These are phyloP conservation scores for Neogobius melanostomus DNA, from an alignment of 2,113 vertebrate genomes.

Conservation along the genomic window DNA sequence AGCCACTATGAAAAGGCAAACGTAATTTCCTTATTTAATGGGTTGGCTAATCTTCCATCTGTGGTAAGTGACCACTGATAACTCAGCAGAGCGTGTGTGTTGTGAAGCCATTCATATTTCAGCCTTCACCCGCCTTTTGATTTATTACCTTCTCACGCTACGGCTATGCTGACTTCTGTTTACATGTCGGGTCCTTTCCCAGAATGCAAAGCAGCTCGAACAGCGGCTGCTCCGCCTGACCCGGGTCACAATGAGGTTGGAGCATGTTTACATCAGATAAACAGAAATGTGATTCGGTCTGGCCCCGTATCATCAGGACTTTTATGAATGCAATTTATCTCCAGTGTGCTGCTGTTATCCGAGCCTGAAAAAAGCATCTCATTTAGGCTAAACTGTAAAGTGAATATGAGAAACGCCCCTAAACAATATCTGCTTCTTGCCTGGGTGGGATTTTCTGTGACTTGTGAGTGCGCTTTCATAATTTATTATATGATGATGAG, in stretches of 20 bases:
- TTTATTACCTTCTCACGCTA: constrained; percentile 8
- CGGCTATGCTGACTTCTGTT: not conserved
- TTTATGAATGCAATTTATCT: not conserved
- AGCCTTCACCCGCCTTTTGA: not conserved
- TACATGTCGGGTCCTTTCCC: not conserved
- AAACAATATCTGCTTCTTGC: constrained; percentile 58
- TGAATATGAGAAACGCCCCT: constrained; percentile 15
- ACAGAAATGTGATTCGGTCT: constrained; percentile 6
- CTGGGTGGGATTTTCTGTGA: constrained; percentile 26
- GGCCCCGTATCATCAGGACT: not conserved
- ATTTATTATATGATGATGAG: constrained; percentile 33
- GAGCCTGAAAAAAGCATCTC: not conserved
- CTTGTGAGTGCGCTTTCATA: constrained; percentile 13
- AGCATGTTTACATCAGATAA: constrained; percentile 7
- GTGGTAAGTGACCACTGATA: not conserved
- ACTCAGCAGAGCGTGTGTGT: not conserved
- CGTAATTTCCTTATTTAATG: not conserved
- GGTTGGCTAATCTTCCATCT: not conserved
- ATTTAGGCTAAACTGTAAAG: not conserved
- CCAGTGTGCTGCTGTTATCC: not conserved
- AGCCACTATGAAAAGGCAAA: not conserved
- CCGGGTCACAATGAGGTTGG: not conserved
- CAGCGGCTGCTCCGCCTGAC: constrained; percentile 1
- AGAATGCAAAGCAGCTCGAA: constrained; percentile 9
- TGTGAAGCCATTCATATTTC: constrained; percentile 3